These are phyloP conservation scores for Onychostoma macrolepis DNA, from an alignment of 2,113 vertebrate species.

Conservation along the genomic window DNA sequence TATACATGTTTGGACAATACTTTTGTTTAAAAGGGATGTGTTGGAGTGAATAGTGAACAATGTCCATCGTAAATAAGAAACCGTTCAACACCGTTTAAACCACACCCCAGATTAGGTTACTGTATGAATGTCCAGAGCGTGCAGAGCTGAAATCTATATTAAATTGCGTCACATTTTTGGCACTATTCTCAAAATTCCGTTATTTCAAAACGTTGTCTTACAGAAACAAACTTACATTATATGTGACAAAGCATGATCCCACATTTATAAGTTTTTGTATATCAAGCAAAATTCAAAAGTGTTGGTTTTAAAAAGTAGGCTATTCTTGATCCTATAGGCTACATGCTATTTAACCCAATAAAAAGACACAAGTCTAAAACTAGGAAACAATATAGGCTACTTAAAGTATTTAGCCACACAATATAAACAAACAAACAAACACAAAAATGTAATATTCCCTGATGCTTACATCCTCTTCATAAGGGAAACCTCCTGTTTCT, in stretches of 20 bases:
- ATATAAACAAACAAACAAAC: background rate
- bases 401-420: background rate
- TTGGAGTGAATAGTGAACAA: background rate
- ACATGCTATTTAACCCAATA: background rate
- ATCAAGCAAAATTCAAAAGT: background rate
- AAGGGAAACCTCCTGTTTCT: slow-evolving; percentile 82
- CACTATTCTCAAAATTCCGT: background rate
- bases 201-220: background rate
- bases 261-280: background rate
- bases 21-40: background rate
- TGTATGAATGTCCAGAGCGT: background rate
- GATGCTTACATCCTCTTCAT: slow-evolving; percentile 82
- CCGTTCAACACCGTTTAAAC: background rate
- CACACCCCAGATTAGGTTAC: background rate
- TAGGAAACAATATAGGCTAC: background rate
- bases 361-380: background rate
- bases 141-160: background rate
- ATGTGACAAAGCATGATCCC: background rate
- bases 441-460: background rate
- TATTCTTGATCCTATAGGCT: background rate
- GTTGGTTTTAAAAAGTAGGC: background rate
- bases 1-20: background rate
- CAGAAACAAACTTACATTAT: background rate
- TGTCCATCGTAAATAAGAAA: background rate
- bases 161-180: background rate